A percentile compares a stretch with the other conserved stretches of the same genome.
Evolutionary conservation across 2,113 vertebrate species (phyloP).

Genomic region (Sinocyclocheilus anshuiensis): DNA sequence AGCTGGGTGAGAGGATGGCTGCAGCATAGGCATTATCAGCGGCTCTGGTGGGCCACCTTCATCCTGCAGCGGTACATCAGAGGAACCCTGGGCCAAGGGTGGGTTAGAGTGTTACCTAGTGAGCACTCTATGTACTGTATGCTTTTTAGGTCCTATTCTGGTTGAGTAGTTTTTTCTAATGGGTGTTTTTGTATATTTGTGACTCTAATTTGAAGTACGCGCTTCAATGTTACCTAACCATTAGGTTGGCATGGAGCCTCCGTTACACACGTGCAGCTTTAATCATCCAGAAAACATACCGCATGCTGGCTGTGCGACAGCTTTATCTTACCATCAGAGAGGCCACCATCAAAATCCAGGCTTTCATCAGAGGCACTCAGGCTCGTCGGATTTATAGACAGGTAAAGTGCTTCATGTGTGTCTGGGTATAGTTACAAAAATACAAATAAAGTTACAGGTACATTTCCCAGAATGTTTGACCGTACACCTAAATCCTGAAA

Average conservation of each 20-base stretch:
- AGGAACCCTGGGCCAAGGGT: conserved; percentile 75
- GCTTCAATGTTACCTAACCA: background rate
- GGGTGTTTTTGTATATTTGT: background rate
- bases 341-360: conserved; percentile 76
- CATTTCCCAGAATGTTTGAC: background rate
- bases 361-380: conserved; percentile 71
- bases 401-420: conserved; percentile 54
- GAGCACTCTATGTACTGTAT: background rate
- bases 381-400: conserved; percentile 60
- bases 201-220: background rate
- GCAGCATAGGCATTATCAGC: conserved; percentile 57
- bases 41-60: conserved; percentile 45
- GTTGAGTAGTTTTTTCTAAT: background rate
- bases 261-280: conserved; percentile 69
- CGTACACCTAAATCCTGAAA: background rate
- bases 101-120: conserved; percentile 19
- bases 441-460: background rate
- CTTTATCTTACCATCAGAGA: conserved; percentile 61
- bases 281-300: conserved; percentile 74
- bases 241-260: conserved; percentile 67
- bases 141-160: background rate
- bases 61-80: conserved; percentile 75
- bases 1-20: conserved; percentile 76
- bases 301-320: conserved; percentile 69
- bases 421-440: background rate